Evolutionary conservation across 2,113 vertebrate species (phyloP).

Genomic region (Podiceps cristatus): DNA sequence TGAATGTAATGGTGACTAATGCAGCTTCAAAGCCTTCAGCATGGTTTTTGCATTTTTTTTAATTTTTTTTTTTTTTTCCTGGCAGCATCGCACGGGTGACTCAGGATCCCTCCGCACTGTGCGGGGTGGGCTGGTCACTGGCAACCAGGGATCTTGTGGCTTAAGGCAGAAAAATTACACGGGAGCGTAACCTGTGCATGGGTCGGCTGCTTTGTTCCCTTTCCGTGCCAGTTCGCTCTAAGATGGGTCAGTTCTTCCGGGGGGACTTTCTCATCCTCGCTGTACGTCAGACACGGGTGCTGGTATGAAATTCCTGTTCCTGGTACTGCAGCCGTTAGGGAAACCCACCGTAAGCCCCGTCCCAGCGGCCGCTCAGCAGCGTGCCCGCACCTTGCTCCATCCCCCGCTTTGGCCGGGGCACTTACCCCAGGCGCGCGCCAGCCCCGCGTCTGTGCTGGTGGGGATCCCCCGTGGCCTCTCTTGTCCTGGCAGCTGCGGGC

Average conservation of each 20-base stretch:
- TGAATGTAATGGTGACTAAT: neutral
- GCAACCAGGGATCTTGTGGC: rapidly evolving
- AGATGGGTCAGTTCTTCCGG: neutral
- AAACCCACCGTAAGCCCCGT: rapidly evolving
- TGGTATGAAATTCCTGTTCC: neutral
- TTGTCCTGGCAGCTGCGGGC: neutral
- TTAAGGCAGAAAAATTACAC: neutral
- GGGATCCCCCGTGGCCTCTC: neutral
- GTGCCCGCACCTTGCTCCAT: rapidly evolving
- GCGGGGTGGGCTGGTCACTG: neutral
- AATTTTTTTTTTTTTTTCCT: neutral
- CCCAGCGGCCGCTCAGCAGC: neutral
- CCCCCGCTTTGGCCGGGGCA: neutral
- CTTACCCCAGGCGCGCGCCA: rapidly evolving
- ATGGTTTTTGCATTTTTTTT: neutral
- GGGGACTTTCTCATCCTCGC: neutral
- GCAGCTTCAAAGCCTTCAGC: neutral
- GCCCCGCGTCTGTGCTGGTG: neutral
- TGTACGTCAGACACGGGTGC: neutral
- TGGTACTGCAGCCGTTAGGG: neutral
- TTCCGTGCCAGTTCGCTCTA: neutral
- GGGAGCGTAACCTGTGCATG: neutral
- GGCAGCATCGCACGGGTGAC: neutral
- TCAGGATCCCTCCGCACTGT: neutral
- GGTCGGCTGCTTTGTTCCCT: neutral